A percentile compares a stretch with the other conserved stretches of the same genome.
Evolutionary conservation across 2,888 invertebrate species (phyloP).

Genomic region (Trachelus tabidus): DNA sequence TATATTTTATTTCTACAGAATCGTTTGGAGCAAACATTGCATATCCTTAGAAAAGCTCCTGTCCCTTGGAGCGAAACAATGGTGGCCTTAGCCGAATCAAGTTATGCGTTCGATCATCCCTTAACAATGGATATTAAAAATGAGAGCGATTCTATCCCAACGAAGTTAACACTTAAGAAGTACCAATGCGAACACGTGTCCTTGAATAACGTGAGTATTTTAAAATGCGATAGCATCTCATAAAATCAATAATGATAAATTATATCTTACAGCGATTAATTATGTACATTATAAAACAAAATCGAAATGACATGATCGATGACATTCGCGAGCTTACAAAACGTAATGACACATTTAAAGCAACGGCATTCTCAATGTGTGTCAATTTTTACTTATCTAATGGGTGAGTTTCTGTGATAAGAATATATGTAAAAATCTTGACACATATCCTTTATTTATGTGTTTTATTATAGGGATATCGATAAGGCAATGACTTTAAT

Average conservation of each 20-base stretch:
- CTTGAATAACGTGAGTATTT: constrained; percentile 49
- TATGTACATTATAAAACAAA: constrained; percentile 57
- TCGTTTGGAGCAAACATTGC: constrained; percentile 53
- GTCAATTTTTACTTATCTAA: constrained; percentile 53
- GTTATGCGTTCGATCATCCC: constrained; percentile 55
- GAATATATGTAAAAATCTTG: not conserved
- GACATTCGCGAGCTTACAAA: constrained; percentile 58
- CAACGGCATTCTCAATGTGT: constrained; percentile 49
- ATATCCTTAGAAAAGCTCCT: constrained; percentile 56
- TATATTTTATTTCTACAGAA: constrained; percentile 39
- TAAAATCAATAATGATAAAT: constrained; percentile 4
- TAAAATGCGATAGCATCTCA: not conserved
- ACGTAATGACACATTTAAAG: constrained; percentile 44
- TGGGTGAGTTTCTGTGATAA: constrained; percentile 46
- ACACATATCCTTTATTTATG: not conserved
- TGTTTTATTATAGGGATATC: constrained; percentile 38
- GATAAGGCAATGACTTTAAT: constrained; percentile 54
- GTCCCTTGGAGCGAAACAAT: constrained; percentile 65
- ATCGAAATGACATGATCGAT: constrained; percentile 54
- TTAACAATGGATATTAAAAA: constrained; percentile 58
- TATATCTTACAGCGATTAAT: constrained; percentile 46
- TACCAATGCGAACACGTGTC: constrained; percentile 62
- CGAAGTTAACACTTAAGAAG: constrained; percentile 66
- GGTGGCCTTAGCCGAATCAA: constrained; percentile 48
- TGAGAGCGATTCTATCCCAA: constrained; percentile 61